Conservation (phyloP, 2,113 vertebrate species). For the Leucopsar rothschildi region DNA sequence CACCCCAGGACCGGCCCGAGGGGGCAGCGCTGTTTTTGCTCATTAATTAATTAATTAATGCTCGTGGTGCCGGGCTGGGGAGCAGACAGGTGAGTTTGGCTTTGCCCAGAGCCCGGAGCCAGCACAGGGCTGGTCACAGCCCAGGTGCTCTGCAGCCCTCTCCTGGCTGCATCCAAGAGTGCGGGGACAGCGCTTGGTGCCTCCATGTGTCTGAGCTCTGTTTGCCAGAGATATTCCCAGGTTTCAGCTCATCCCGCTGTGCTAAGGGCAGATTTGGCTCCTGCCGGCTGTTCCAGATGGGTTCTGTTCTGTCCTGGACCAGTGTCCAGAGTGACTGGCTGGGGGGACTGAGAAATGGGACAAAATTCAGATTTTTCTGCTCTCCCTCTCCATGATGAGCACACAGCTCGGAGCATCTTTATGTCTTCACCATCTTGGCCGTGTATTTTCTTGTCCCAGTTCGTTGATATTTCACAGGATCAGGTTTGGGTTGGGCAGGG, state of each 20-base stretch:
- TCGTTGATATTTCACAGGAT: background rate
- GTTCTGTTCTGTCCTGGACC: background rate
- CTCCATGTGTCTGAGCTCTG: accelerated
- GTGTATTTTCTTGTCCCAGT: accelerated
- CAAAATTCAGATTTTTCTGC: background rate
- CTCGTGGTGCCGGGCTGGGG: background rate
- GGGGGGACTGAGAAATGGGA: background rate
- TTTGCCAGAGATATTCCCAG: background rate
- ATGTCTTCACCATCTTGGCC: accelerated
- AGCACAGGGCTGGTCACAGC: accelerated
- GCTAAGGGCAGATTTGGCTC: background rate
- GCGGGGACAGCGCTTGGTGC: accelerated
- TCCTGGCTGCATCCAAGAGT: background rate
- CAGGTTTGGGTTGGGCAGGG: background rate
- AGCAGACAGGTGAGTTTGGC: accelerated
- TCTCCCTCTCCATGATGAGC: background rate
- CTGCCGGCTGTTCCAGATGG: background rate
- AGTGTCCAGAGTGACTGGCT: accelerated
- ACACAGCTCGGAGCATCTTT: background rate
- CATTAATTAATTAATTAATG: background rate
- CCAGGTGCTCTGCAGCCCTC: constrained; percentile 7
- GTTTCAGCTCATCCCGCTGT: accelerated
- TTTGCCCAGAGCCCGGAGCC: background rate
- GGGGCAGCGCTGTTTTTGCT: background rate
- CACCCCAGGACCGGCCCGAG: background rate